Evolutionary conservation across 1,140 invertebrate genomes (phyloP), one percentile per base, ranked within the genome.

Genomic region (Whitmania pigra): DNA sequence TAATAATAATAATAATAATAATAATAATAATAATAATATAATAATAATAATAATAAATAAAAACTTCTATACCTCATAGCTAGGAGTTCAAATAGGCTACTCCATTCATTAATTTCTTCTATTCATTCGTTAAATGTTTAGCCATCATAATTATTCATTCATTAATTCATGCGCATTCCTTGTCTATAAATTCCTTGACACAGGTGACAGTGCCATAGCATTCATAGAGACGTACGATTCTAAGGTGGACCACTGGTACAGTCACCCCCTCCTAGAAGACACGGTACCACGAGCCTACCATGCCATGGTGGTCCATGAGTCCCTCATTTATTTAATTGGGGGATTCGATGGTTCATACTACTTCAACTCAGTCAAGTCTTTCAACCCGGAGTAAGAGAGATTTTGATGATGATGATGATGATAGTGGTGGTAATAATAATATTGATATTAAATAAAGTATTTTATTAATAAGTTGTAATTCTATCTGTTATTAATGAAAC

Each of bases 191-290:
- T n/a, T n/a, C n/a, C n/a, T n/a, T n/a, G n/a, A n/a, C n/a, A 49
- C 69, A 70, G 86, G 85, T 2, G 85, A 85, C 2, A 85, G 82
- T 18, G 85, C 87, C 0, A 88, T 87, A 0, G 86, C 86, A 76
- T 86, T 84, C 74, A 87, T 89, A 9, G 88, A 89, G 77, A 87
- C 87, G 0, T 89, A 89, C 77, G 88, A 89, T 75, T 87, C 86
- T 0, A 78, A 87, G 73, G 87, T 88, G 0, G 88, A 89, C 79
- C 82, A 87, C 60, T 89, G 88, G 88, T 73, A 71, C 73, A 25
- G 86, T 85, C 6, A 84, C 84, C 31, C 83, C 3, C 55, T 85
- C 72, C 85, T 85, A 76, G 88, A 89, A 75, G 73, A 77, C 83
- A 0, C 84, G 84, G 86, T 86, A 27, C 85, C 87, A 0, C 78